A percentile compares a stretch with the other conserved stretches of the same genome.
Conservation (phyloP, 2,797 vertebrate species). For the Bufotes viridis region DNA sequence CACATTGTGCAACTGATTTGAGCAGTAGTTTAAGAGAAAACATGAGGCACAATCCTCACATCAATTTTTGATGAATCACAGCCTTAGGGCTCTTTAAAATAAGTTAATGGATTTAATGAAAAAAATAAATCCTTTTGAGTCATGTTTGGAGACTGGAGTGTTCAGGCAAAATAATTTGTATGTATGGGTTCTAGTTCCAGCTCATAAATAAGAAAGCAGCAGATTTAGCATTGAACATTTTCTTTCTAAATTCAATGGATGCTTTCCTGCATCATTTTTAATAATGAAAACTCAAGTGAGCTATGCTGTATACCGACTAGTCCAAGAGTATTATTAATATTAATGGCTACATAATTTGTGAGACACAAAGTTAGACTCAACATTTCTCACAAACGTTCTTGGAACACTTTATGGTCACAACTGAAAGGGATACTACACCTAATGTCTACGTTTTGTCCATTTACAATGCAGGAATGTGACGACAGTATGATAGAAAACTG, state of each 20-base stretch:
- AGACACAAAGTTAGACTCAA: not conserved
- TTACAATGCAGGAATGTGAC: no score
- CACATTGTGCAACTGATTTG: not conserved
- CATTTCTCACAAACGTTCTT: not conserved
- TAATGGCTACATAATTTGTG: not conserved
- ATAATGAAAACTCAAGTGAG: not conserved
- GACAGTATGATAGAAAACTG: no score
- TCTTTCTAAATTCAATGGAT: not conserved
- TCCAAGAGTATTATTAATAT: not conserved
- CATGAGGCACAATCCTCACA: not conserved
- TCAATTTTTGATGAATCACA: constrained; percentile 44
- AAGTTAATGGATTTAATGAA: constrained; percentile 40
- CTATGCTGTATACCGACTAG: not conserved
- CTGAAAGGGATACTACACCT: not conserved
- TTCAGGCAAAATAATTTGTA: constrained; percentile 27
- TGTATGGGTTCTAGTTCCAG: not conserved
- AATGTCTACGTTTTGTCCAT: not conserved
- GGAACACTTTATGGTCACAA: not conserved
- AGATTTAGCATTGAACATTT: not conserved
- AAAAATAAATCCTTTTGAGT: constrained; percentile 38
- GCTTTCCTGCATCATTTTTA: constrained; percentile 9
- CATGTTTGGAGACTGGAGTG: not conserved
- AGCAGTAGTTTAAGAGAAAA: constrained; percentile 14
- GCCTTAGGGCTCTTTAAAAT: constrained; percentile 25
- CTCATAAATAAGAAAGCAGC: constrained; percentile 45